phyloP scores from a whole-genome alignment of 2,797 vertebrate species.

The Coendou prehensilis region DNA sequence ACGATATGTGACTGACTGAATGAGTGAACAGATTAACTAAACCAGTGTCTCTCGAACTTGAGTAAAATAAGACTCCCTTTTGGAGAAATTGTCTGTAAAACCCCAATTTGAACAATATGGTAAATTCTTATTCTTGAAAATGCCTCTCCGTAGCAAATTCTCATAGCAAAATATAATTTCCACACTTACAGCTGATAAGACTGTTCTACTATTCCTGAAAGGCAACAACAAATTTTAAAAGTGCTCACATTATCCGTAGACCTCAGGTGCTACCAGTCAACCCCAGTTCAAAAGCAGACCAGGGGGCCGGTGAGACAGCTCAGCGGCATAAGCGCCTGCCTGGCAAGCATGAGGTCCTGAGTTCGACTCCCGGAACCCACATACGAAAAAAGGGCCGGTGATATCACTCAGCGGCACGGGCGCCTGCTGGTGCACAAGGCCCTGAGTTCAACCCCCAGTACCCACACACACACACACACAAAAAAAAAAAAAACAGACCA shows the following conservation, averaged over 20 bases:
- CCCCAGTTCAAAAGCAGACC: not conserved
- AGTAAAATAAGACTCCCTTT: not conserved
- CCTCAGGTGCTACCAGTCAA: not conserved
- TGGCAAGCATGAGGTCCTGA: too few relatives aligned
- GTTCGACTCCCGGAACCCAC: too few relatives aligned
- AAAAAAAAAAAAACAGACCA: not conserved
- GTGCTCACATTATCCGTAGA: not conserved
- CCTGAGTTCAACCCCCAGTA: too few relatives aligned
- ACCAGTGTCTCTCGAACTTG: not conserved
- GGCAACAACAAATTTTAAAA: not conserved
- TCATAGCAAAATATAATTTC: slow-evolving; percentile 12
- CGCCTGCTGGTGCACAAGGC: too few relatives aligned
- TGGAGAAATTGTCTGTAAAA: slow-evolving; percentile 19
- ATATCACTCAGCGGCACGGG: too few relatives aligned
- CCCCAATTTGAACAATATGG: not conserved
- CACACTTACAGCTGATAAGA: slow-evolving; percentile 7
- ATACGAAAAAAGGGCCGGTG: too few relatives aligned
- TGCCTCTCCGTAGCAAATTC: slow-evolving; percentile 18
- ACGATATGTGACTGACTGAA: not conserved
- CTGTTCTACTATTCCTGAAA: not conserved
- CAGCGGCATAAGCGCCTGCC: too few relatives aligned
- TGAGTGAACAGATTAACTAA: not conserved
- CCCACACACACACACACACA: too few relatives aligned
- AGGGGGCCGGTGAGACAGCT: too few relatives aligned
- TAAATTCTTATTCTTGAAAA: slow-evolving; percentile 43